A percentile compares a stretch with the other conserved stretches of the same genome.
Conservation (phyloP, 2,797 vertebrate genomes). For the Antrozous pallidus region DNA sequence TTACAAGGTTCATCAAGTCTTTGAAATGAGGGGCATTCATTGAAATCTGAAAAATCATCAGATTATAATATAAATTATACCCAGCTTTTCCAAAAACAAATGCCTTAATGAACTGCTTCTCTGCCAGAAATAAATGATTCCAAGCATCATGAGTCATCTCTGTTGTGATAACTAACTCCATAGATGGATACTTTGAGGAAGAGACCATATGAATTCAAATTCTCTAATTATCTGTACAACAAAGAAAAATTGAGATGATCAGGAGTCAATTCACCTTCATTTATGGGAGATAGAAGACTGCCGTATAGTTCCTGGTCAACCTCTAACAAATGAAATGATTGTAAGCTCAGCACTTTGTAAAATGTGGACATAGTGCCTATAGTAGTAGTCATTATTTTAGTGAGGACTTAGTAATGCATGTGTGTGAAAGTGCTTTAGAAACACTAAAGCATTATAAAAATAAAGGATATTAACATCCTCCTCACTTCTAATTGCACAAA, state of each 20-base stretch:
- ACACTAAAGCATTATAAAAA: conserved; percentile 10
- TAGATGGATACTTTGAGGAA: not conserved
- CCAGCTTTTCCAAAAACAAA: not conserved
- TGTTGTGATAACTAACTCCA: not conserved
- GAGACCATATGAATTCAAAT: not conserved
- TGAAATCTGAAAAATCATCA: not conserved
- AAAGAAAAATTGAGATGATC: not conserved
- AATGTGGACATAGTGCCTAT: not conserved
- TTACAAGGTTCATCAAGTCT: not conserved
- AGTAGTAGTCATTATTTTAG: conserved; percentile 11
- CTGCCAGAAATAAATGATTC: not conserved
- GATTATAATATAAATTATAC: not conserved
- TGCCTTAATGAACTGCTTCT: not conserved
- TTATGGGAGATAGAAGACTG: not conserved
- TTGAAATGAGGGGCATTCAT: not conserved
- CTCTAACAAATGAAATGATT: conserved; percentile 24
- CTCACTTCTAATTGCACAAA: conserved; percentile 45
- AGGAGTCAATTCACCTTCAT: not conserved
- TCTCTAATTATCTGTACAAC: not conserved
- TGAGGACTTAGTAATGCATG: not conserved
- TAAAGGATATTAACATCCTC: not conserved
- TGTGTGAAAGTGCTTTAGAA: conserved; percentile 3
- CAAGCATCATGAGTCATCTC: not conserved
- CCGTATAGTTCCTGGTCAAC: not conserved
- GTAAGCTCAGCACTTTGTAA: not conserved